A percentile compares a stretch with the other conserved stretches of the same genome.
Evolutionary conservation across 1,140 invertebrate species (phyloP).

Genomic region (Drosophila dunni): DNA sequence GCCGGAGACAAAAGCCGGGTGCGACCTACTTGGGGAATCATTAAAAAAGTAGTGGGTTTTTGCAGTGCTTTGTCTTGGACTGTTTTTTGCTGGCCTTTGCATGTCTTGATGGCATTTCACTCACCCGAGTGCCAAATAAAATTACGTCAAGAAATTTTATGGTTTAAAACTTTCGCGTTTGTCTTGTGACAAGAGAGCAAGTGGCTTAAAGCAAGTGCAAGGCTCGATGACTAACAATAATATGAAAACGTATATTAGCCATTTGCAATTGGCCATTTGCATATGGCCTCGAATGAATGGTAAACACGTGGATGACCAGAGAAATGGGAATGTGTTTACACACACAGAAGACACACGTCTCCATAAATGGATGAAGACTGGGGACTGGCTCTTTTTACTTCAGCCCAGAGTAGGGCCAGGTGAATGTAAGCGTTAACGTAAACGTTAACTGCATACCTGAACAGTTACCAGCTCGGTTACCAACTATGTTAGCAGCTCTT

Average conservation of each 20-base stretch:
- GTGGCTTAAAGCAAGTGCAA: constrained; percentile 63
- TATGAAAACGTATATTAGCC: constrained; percentile 1
- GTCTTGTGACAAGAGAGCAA: constrained; percentile 45
- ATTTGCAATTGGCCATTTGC: constrained; percentile 70
- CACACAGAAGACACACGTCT: background rate
- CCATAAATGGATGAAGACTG: background rate
- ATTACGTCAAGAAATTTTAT: constrained; percentile 51
- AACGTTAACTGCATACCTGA: constrained; percentile 65
- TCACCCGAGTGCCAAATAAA: constrained; percentile 63
- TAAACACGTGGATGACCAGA: constrained; percentile 59
- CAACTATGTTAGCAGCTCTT: constrained; percentile 18
- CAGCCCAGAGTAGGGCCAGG: constrained; percentile 14
- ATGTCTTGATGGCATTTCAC: constrained; percentile 50
- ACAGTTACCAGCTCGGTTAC: constrained; percentile 29
- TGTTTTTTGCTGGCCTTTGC: constrained; percentile 46
- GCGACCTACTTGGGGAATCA: constrained; percentile 45
- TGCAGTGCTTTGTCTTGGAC: constrained; percentile 1
- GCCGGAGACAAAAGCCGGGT: constrained; percentile 60
- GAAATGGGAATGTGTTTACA: background rate
- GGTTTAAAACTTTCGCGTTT: constrained; percentile 68
- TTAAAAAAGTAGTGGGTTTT: constrained; percentile 23
- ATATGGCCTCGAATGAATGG: constrained; percentile 64
- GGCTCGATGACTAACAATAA: constrained; percentile 56
- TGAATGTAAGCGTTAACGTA: constrained; percentile 20
- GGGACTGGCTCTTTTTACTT: background rate